Base-by-base conservation (phyloP, 2,113 vertebrate species). In the Thunnus thynnus region DNA sequence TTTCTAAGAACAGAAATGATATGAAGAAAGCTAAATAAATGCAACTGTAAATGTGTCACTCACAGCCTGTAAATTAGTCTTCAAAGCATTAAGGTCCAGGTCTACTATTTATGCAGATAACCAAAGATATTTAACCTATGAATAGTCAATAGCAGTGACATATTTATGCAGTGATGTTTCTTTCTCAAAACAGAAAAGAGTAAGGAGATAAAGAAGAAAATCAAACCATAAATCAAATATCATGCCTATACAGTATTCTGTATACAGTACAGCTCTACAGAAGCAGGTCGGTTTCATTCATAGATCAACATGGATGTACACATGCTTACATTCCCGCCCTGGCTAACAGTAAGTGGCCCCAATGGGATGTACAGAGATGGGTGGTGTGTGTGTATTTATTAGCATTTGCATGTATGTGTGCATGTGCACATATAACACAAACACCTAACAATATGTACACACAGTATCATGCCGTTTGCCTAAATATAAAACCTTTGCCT, bases 311-410 rank as follows among this genome's bases (percentile, higher is more conserved):
- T 1, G 7, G 60, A 64, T 73, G 55, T 41, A 30, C 9, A 68
- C 7, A 47, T 64, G 58, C 52, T 51, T 47, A 52, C 36, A 64
- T 68, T 44, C 58, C 71, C 52, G 41, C 13, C 14, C 25, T 48
- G 46, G 32, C 22, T 72, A 13, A 18, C 55, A 73, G 12, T 86
- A 91, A 91, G 83, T 89, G 76, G 73, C 72, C 88, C 86, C 86
- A 70, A 22, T 68, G 88, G 88, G 89, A 90, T 67, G 25, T 78
- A 16, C 5, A 66, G 68, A 76, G 50, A 70, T 54, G n/a, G 64
- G 32, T 72, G 66, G 7, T 69, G 27, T 73, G 11, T 76, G 41
- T 65, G 18, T 50, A 1, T 66, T 14, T 32, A 48, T 18, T 51
- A 17, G 5, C 27, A 41, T 44, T 50, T 25, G 56, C n/a, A 69